A percentile compares a stretch with the other conserved stretches of the same genome.
phyloP scores from a whole-genome alignment of 2,113 vertebrate genomes.

The Craseonycteris thonglongyai region DNA sequence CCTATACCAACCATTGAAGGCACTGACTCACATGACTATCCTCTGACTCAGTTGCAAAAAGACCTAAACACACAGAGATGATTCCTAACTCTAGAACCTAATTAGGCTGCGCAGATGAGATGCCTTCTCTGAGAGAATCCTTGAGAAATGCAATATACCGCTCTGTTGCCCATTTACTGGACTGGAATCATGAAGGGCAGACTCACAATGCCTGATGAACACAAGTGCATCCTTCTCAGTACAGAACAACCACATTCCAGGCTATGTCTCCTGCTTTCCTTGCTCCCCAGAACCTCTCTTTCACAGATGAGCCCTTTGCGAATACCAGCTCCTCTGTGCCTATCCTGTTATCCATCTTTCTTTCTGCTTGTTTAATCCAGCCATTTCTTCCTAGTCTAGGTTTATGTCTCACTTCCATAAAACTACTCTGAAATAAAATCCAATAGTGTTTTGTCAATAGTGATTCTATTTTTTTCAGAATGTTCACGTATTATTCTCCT shows the following conservation, averaged over 20 bases:
- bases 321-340: background rate
- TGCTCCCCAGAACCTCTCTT: background rate
- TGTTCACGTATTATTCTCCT: background rate
- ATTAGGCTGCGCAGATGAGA: background rate
- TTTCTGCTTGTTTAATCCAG: background rate
- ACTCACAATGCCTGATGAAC: background rate
- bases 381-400: background rate
- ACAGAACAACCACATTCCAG: background rate
- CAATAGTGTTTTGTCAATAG: background rate
- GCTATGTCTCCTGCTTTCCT: background rate
- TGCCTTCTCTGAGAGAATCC: background rate
- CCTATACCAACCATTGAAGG: background rate
- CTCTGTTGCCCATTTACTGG: background rate
- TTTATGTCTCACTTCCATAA: background rate
- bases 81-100: background rate
- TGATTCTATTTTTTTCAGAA: background rate
- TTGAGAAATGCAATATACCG: rapidly evolving
- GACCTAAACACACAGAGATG: background rate
- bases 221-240: too few relatives aligned
- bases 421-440: background rate
- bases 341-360: background rate
- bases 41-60: background rate
- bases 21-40: background rate
- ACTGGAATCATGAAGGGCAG: background rate
- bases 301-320: background rate